phyloP scores from a whole-genome alignment of 2,113 vertebrate genomes.

The Ondatra zibethicus region DNA sequence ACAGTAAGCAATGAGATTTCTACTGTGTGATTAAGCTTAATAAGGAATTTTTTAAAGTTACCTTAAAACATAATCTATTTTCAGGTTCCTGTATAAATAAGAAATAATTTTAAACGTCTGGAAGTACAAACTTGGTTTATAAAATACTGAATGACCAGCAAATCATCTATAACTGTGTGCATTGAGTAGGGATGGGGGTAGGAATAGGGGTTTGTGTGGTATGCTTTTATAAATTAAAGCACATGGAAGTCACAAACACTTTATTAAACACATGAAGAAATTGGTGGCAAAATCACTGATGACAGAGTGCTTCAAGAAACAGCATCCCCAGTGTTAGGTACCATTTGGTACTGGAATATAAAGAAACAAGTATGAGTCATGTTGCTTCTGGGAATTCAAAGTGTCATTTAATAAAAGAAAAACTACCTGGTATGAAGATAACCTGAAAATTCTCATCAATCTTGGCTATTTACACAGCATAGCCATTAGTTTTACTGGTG shows the following conservation, averaged over 20 bases:
- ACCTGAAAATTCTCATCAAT: not conserved
- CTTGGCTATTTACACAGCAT: not conserved
- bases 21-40: not conserved
- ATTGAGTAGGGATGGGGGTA: fast-evolving
- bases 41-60: not conserved
- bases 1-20: not conserved
- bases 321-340: not conserved
- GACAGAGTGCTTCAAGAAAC: slow-evolving; percentile 17
- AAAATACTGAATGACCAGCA: not conserved
- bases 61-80: not conserved
- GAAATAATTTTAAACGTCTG: not conserved
- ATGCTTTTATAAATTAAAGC: not conserved
- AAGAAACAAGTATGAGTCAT: not conserved
- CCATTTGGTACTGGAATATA: not conserved
- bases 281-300: not conserved
- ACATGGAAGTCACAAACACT: not conserved
- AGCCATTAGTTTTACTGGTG: not conserved
- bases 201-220: not conserved
- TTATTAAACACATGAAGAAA: not conserved
- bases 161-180: not conserved
- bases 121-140: not conserved
- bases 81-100: not conserved
- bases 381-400: not conserved
- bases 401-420: slow-evolving; percentile 35
- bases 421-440: slow-evolving; percentile 40